These are phyloP conservation scores for Urocynchramus pylzowi DNA, from an alignment of 2,113 vertebrate species.

Conservation along the genomic window DNA sequence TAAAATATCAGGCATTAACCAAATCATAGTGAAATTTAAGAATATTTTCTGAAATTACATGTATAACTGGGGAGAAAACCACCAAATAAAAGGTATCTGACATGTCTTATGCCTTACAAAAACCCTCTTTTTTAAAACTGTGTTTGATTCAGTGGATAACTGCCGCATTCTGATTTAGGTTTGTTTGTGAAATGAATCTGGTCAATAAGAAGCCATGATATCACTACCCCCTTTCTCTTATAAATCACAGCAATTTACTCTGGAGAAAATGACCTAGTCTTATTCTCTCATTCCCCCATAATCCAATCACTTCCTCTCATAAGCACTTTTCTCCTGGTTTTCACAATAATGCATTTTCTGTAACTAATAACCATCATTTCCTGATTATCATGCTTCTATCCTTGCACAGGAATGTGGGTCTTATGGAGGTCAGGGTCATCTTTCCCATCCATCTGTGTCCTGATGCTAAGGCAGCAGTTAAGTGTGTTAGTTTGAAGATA, in stretches of 20 bases:
- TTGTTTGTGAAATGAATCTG: conserved; percentile 90
- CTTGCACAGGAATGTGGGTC: conserved; percentile 90
- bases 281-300: conserved; percentile 81
- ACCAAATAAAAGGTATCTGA: not conserved
- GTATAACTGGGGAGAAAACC: not conserved
- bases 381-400: conserved; percentile 99
- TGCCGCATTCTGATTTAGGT: conserved; percentile 85
- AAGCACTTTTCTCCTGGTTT: conserved; percentile 82
- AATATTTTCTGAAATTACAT: not conserved
- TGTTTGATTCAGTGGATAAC: conserved; percentile 72
- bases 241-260: conserved; percentile 98
- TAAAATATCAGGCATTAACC: not conserved
- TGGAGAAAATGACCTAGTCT: conserved; percentile 77
- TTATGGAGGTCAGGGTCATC: conserved; percentile 83
- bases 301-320: conserved; percentile 97
- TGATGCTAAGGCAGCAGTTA: conserved; percentile 70
- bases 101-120: not conserved
- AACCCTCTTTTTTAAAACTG: conserved; percentile 60
- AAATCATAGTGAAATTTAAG: not conserved
- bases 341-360: conserved; percentile 99
- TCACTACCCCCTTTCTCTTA: conserved; percentile 83
- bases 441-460: conserved; percentile 81
- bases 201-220: conserved; percentile 76
- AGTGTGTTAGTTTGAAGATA: conserved; percentile 70
- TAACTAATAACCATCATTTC: conserved; percentile 99